Base-by-base conservation (phyloP, 2,113 vertebrate genomes). In the Podarcis raffonei region DNA sequence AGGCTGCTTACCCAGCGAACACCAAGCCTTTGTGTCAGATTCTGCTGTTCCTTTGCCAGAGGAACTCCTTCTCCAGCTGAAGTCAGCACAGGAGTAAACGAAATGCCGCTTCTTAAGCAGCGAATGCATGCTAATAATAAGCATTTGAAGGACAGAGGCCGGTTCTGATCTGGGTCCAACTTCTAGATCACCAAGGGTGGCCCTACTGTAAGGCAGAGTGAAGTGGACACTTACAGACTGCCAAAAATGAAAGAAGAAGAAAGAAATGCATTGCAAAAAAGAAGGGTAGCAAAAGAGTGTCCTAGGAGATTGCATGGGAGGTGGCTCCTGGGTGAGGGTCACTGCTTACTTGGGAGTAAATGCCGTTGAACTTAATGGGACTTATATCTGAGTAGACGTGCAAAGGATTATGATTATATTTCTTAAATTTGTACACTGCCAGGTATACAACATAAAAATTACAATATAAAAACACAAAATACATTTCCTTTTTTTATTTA, bases 1-100 rank as follows among this genome's bases (percentile, higher is more conserved):
- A 37, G 86, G 1, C 23, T 78, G 65, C 68, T 89, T 78, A 83
- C 57, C 27, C 37, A 22, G 37, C 39, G 53, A 74, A 87, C n/a
- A 65, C 15, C 0, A 74, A 53, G 37, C 68, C 53, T 68, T 66
- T 25, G 2, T 15, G 3, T 5, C 37, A 35, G 27, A 18, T 68
- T 30, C 57, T 77, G 69, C 74, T 89, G 57, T 59, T 42, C 42
- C 57, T 9, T 59, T 86, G 62, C 37, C 76, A 7, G 39, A 83
- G 83, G 20, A 68, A 13, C 20, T 32, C 37, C 39, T 79, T 20
- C 25, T 22, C 37, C 85, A 78, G 15, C 16, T 32, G 20, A 78
- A 86, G 84, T 57, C 0, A 32, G 5, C 0, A 0, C 0, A 7
- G 80, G 89, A 76, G 27, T 42, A 86, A 1, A 62, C 12, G 35